Evolutionary conservation across 1,140 invertebrate genomes (phyloP), one percentile per base, ranked within the genome.

Genomic region (Dendrolimus kikuchii): DNA sequence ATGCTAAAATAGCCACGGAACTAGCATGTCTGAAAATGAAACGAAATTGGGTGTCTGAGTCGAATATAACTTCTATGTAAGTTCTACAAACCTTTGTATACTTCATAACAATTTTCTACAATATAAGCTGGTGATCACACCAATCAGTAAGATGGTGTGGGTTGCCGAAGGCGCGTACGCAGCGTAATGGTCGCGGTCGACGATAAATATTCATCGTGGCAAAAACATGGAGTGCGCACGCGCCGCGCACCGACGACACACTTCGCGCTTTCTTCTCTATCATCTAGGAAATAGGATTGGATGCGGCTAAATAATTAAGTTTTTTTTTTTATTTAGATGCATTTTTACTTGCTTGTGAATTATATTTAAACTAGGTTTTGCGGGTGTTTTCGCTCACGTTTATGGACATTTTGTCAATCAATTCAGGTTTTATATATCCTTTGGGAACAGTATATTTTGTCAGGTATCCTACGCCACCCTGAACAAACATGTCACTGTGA

Each of bases 201-300:
- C 74, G 71, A 82, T 85, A 81, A 85, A 85, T 85, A 85, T 85
- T 85, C 79, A 85, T 80, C 73, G 69, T 54, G 62, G 76, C 73
- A 83, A 83, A 83, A 83, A 83, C 78, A 81, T 59, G 72, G 60
- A 53, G 60, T 49, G 70, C 71, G 80, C 80, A 77, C 80, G 78
- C 77, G 74, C 74, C 73, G 66, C 76, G 67, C 68, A 66, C 74
- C 68, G 64, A 60, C 55, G 60, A 66, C 62, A 60, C 60, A 66
- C 77, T 75, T 68, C 66, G 74, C 77, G 79, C 80, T 83, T 81
- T 81, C 78, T 81, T 81, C 65, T 71, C 56, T 5, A 5, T 6
- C 60, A 72, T 49, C 47, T 57, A 55, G 6, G 59, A 71, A 47
- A 37, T 5, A 46, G 8, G 46, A 53, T 49, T 61, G 56, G 64